Base-by-base conservation (phyloP, 2,797 vertebrate genomes). In the Pristis pectinata region DNA sequence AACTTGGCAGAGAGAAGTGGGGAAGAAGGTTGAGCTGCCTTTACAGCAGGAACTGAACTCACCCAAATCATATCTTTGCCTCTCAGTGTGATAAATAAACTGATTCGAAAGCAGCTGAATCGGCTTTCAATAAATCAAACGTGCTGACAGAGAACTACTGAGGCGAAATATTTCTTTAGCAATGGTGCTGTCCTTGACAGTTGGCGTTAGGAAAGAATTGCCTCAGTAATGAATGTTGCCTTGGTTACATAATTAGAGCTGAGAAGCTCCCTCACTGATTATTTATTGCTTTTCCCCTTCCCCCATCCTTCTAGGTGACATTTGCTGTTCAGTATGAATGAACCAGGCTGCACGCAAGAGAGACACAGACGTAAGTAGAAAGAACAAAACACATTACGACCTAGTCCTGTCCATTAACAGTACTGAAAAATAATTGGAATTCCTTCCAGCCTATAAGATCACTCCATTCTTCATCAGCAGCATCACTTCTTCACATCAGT, bases 281-380 rank as follows among this genome's bases (percentile, higher is more conserved):
- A n/a, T 76, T 93, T 93, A 27, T 95, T 53, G 37, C 76, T 85
- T 83, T 83, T 64, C 79, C 91, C 13, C 70, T 27, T 70, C 27
- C 5, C 70, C 17, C 24, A 61, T 5, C 61, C 64, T 17, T 85
- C 27, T 24, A 96, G 96, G 95, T 96, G 34, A 95, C 95, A 10
- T 96, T 96, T 93, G 95, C 94, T 0, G 95, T 95, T 24, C 92
- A 94, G 1, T 96, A 96, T 41, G 93, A 74, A 95, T 95, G 93
- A 95, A 64, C 15, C 94, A 95, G 24, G 95, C 94, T 24, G 95
- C 94, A 6, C 93, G 44, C 77, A 95, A 95, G 85, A 94, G 91
- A 80, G 94, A 95, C 41, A 96, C 96, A 2, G 95, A 95, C 89
- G 95, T 96, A 95, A 96, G 96, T 95, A 76, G 11, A n/a, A 13